These are phyloP conservation scores for Zaprionus gabonicus DNA, from an alignment of 1,140 invertebrate genomes.

Conservation along the genomic window DNA sequence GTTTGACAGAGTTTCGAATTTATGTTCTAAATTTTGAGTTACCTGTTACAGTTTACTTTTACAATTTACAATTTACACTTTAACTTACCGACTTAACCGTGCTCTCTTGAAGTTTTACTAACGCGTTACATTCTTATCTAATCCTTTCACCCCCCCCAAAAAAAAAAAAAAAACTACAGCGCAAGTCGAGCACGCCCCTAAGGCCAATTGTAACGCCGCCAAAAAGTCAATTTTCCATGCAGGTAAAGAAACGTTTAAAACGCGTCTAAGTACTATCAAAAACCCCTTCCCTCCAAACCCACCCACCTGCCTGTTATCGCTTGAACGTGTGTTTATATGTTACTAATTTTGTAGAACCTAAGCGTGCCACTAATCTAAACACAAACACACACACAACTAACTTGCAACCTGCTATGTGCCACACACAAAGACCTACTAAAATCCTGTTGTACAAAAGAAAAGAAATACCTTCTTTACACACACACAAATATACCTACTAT, in stretches of 20 bases:
- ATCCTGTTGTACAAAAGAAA: conserved; percentile 31
- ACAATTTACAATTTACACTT: conserved; percentile 13
- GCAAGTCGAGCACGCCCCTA: conserved; percentile 79
- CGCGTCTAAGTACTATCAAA: neutral
- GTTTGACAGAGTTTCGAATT: neutral
- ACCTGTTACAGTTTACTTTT: conserved; percentile 31
- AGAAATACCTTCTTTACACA: neutral
- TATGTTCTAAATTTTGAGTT: neutral
- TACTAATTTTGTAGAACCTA: conserved; percentile 40
- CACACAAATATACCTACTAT: neutral
- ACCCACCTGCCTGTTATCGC: conserved; percentile 30
- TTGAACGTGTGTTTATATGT: conserved; percentile 41
- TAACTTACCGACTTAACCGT: conserved; percentile 35
- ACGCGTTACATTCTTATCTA: conserved; percentile 55
- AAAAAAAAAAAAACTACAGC: conserved; percentile 54
- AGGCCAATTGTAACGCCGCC: conserved; percentile 73
- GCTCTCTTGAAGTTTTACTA: conserved; percentile 54
- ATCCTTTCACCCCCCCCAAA: conserved; percentile 48
- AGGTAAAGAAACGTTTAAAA: conserved; percentile 64
- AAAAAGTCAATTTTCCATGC: conserved; percentile 84
- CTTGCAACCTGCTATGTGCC: conserved; percentile 14
- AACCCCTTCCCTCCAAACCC: neutral
- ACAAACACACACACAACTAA: conserved; percentile 31
- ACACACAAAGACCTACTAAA: conserved; percentile 35
- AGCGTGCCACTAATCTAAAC: conserved; percentile 62